Percentiles rank a stretch among this genome's conserved stretches.
Evolutionary conservation across 2,797 vertebrate species (phyloP).

Genomic region (Syngnathus acus): DNA sequence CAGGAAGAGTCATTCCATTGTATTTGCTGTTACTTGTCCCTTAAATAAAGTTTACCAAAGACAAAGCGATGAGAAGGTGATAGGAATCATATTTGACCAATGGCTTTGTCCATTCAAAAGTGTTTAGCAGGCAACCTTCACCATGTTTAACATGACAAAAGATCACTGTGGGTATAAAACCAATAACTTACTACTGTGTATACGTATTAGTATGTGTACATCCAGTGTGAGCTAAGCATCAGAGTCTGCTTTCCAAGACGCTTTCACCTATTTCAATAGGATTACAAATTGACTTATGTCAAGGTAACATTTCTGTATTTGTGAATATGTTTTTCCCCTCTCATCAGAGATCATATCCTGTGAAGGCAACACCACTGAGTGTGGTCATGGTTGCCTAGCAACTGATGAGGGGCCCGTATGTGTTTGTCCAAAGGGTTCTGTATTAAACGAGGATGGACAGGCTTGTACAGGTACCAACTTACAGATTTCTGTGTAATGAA

Average conservation of each 20-base stretch:
- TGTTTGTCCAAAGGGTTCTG: constrained; percentile 82
- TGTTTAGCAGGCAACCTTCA: constrained; percentile 55
- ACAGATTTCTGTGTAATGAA: neutral
- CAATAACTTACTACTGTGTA: constrained; percentile 1
- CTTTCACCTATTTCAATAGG: constrained; percentile 44
- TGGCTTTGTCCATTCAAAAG: constrained; percentile 64
- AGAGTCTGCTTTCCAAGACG: constrained; percentile 31
- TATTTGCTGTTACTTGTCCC: constrained; percentile 16
- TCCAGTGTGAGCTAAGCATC: constrained; percentile 32
- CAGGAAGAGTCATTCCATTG: too few relatives aligned
- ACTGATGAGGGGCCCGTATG: constrained; percentile 73
- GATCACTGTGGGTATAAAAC: neutral
- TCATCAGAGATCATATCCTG: constrained; percentile 76
- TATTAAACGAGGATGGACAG: constrained; percentile 74
- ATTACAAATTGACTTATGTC: constrained; percentile 31
- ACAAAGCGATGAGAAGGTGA: constrained; percentile 46
- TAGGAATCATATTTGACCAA: constrained; percentile 65
- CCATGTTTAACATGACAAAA: constrained; percentile 29
- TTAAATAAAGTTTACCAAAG: constrained; percentile 27
- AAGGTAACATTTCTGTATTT: neutral
- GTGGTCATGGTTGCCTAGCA: constrained; percentile 76
- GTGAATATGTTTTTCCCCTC: neutral
- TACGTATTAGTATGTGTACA: constrained; percentile 13
- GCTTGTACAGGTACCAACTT: constrained; percentile 75
- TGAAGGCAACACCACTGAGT: constrained; percentile 59